Base-by-base conservation (phyloP, 1,140 invertebrate genomes). In the Galleria mellonella region DNA sequence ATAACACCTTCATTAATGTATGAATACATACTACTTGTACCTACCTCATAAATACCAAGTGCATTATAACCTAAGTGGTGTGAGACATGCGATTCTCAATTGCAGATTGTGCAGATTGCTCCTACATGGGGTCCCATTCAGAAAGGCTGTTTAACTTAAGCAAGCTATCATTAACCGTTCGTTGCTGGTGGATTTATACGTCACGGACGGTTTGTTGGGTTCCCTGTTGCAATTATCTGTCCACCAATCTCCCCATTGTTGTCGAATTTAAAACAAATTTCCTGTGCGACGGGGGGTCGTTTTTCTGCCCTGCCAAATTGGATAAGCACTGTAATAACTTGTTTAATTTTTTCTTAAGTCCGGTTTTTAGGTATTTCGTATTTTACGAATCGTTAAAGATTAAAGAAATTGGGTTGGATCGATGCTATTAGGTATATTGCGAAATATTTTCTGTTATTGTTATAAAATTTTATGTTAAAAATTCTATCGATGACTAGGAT, bases 191-290 rank as follows among this genome's bases (percentile, higher is more conserved):
- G 59, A 79, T 78, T 74, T 72, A 74, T 72, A 47, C 72, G 67
- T 81, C 75, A 77, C 70, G 72, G 72, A 62, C 55, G 51, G 67
- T 73, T 76, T 69, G 60, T 64, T 62, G 67, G 49, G 67, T 73
- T 76, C 70, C 61, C 66, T 62, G 67, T 63, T 67, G 62, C 68
- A 81, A 77, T 82, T 79, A 83, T 79, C 76, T 23, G 63, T 39
- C 54, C 43, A 61, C 44, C 65, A 51, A 83, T 83, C 79, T 77
- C 65, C 61, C 77, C 79, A 83, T 83, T 83, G 79, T 83, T 83
- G 76, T 79, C 65, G 79, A 83, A 76, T 81, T 83, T 79, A 79
- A 83, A 83, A 83, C 79, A 83, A 82, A 82, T 83, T 83, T 79
- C 75, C 73, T 76, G 70, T 72, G 61, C 55, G 64, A 73, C 12